Evolutionary conservation across 2,888 invertebrate species (phyloP).

Genomic region (Horisme vitalbata): DNA sequence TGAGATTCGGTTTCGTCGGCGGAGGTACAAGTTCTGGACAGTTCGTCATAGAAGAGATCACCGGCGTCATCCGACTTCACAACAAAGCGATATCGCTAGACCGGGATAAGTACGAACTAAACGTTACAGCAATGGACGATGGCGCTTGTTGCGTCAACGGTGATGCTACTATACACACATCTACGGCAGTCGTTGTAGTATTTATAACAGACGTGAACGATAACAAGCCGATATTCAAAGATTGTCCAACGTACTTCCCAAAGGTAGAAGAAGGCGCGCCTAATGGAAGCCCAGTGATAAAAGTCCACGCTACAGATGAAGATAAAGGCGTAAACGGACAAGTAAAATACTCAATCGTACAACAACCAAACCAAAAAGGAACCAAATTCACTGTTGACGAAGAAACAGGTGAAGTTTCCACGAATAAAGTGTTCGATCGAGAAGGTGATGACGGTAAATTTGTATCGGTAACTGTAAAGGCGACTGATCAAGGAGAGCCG

Average conservation of each 20-base stretch:
- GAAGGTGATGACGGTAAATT: conserved; percentile 98
- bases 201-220: conserved; percentile 99
- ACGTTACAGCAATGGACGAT: conserved; percentile 98
- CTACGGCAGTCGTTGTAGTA: conserved; percentile 96
- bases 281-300: conserved; percentile 96
- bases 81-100: conserved; percentile 93
- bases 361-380: conserved; percentile 96
- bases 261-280: conserved; percentile 97
- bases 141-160: conserved; percentile 97
- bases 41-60: conserved; percentile 97
- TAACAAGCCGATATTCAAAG: conserved; percentile 97
- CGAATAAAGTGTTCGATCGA: conserved; percentile 97
- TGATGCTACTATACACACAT: conserved; percentile 93
- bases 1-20: conserved; percentile 95
- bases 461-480: conserved; percentile 98
- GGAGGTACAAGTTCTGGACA: conserved; percentile 95
- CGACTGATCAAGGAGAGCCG: conserved; percentile 99
- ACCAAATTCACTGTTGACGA: conserved; percentile 98
- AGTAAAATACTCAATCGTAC: conserved; percentile 98
- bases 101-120: conserved; percentile 96
- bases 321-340: conserved; percentile 98
- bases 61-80: conserved; percentile 95
- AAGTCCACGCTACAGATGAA: conserved; percentile 96
- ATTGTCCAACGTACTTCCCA: conserved; percentile 95
- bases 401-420: conserved; percentile 96